phyloP scores from a whole-genome alignment of 2,113 vertebrate genomes.

The Catharus minimus region DNA sequence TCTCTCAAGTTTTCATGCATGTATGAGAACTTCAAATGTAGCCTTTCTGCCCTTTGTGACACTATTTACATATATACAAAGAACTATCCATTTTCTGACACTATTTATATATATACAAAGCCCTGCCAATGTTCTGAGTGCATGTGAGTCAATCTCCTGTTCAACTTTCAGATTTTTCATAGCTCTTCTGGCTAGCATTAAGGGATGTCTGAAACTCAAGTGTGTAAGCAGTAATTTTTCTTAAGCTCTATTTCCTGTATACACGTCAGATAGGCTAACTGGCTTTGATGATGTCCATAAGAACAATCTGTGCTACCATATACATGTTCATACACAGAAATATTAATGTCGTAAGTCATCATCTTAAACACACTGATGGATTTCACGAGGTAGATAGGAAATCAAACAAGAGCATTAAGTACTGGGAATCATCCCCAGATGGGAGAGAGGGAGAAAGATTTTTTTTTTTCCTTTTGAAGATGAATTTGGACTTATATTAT shows the following conservation, averaged over 20 bases:
- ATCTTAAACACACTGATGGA: neutral
- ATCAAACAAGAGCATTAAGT: neutral
- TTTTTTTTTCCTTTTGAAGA: neutral
- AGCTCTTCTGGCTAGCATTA: neutral
- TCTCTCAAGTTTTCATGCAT: neutral
- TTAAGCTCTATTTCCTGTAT: neutral
- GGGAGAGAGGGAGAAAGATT: neutral
- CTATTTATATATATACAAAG: neutral
- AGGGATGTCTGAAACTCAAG: neutral
- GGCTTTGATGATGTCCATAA: neutral
- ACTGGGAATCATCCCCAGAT: neutral
- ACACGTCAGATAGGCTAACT: neutral
- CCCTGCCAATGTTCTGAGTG: neutral
- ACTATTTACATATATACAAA: neutral
- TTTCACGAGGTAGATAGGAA: neutral
- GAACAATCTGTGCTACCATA: neutral
- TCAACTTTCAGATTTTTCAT: neutral
- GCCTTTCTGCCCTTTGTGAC: neutral
- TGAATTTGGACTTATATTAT: neutral
- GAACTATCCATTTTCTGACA: neutral
- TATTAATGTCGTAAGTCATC: neutral
- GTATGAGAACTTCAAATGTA: neutral
- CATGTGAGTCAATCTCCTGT: neutral
- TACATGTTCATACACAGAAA: neutral
- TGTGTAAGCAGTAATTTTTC: neutral